Base-by-base conservation (phyloP, 2,113 vertebrate species). In the Silurus meridionalis region DNA sequence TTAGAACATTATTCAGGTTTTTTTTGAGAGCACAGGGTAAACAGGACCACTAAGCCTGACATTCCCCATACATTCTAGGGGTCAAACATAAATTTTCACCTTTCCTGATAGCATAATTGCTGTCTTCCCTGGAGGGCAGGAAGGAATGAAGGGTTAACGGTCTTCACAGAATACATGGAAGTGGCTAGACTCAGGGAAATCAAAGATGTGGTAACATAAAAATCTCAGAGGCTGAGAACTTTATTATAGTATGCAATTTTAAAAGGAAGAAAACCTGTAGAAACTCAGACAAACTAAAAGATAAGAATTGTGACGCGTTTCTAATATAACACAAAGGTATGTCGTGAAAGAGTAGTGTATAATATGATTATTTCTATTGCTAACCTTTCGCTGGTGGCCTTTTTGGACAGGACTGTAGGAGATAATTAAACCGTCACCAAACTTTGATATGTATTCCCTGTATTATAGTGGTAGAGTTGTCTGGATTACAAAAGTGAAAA, bases 91-190 rank as follows among this genome's bases (percentile, higher is more conserved):
- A 50, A 60, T 80, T 85, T 75, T 90, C 85, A 88, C 83, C 83
- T 83, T 75, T 61, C n/a, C 82, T 66, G 83, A 86, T 83, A n/a
- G 66, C 48, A 69, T 72, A 83, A 88, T 81, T 78, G 80, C 64
- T 15, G 52, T 81, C 77, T 83, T 88, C 67, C 58, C 53, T 50
- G 25, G 58, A 53, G 55, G 50, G 19, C 61, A 87, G 88, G 79
- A 90, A 83, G 83, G 83, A 86, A 90, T 87, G 25, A 67, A 84
- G 7, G 78, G 55, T 85, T 82, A 50, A 88, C 58, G 83, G 72
- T 53, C 50, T 67, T 81, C 63, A 84, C 80, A 83, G 57, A 85
- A 85, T 82, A 86, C 84, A 90, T 53, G 87, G 87, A 89, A 86
- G 72, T 80, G 82, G 21, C 46, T 82, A 52, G 11, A 57, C 46